Evolutionary conservation across 2,113 vertebrate species (phyloP), one percentile per base, ranked within the genome.

Genomic region (Octodon degus): DNA sequence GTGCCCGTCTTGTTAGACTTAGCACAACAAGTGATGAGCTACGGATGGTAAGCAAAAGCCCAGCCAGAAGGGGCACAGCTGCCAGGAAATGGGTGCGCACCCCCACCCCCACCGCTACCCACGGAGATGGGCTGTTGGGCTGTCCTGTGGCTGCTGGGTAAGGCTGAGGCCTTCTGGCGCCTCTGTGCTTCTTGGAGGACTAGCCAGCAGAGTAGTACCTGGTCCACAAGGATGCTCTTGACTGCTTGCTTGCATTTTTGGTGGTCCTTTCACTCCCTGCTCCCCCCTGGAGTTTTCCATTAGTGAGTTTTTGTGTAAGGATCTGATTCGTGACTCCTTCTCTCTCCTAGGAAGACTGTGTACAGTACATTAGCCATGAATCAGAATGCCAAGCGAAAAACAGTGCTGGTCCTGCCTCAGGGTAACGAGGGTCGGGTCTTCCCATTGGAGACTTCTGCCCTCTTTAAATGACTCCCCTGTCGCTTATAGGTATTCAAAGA

Each of bases 201-300:
- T n/a, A 95, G 91, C 97, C 50, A 95, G 96, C 47, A 32, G 95
- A 96, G 90, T 58, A 94, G 94, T 96, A 97, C 97, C 98, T 98
- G 32, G 80, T 88, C 81, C 43, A 17, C 17, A 37, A 62, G 62
- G 88, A 37, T 50, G 30, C 67, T 88, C 74, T 43, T 67, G 76
- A 70, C 37, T n/a, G 58, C 88, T 67, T 55, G 34, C 47, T 70
- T 92, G 62, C 27, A 3, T 40, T 70, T 50, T 89, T 62, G 68
- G 50, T 55, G 7, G 16, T 86, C 89, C 25, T 88, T 89, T 80
- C 55, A 68, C 27, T 79, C 92, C 92, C 93, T 68, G 55, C 40
- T 55, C 24, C 86, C 63, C 63, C 85, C 47, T 34, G 91, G 97
- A 86, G 62, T 95, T 95, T 89, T 82, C 93, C 82, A 13, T 43